Conservation (phyloP, 1,140 invertebrate species). For the Cardiocondyla obscurior region DNA sequence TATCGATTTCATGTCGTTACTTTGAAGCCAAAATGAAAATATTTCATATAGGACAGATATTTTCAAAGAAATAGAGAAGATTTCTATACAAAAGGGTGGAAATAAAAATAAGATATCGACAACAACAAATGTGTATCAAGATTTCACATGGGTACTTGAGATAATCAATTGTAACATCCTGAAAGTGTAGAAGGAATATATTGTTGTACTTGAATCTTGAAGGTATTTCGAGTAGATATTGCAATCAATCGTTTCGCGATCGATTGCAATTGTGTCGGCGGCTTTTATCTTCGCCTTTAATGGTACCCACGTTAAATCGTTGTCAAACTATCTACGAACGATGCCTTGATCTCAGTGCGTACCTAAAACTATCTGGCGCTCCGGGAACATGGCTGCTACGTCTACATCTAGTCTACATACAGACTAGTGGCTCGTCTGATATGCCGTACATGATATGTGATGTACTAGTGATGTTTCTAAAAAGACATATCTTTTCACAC, state of each 20-base stretch:
- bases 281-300: neutral
- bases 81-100: constrained; percentile 38
- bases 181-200: neutral
- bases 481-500: constrained; percentile 69
- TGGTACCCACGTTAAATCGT: constrained; percentile 68
- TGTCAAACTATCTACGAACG: constrained; percentile 75
- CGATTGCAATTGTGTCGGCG: neutral
- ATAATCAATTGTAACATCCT: neutral
- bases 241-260: neutral
- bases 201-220: neutral
- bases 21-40: constrained; percentile 41
- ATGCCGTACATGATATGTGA: constrained; percentile 82
- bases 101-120: constrained; percentile 42
- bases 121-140: constrained; percentile 61
- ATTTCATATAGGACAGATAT: constrained; percentile 19
- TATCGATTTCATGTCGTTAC: constrained; percentile 23
- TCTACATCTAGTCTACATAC: constrained; percentile 83
- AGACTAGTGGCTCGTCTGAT: constrained; percentile 82
- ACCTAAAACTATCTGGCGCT: constrained; percentile 83
- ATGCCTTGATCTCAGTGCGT: constrained; percentile 82
- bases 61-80: constrained; percentile 26
- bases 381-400: constrained; percentile 81
- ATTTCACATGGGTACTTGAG: constrained; percentile 71
- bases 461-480: constrained; percentile 79
- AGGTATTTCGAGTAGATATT: neutral